Percentiles rank a stretch among this genome's conserved stretches.
These are phyloP conservation scores for Characodon lateralis DNA, from an alignment of 2,797 vertebrate species.

Conservation along the genomic window DNA sequence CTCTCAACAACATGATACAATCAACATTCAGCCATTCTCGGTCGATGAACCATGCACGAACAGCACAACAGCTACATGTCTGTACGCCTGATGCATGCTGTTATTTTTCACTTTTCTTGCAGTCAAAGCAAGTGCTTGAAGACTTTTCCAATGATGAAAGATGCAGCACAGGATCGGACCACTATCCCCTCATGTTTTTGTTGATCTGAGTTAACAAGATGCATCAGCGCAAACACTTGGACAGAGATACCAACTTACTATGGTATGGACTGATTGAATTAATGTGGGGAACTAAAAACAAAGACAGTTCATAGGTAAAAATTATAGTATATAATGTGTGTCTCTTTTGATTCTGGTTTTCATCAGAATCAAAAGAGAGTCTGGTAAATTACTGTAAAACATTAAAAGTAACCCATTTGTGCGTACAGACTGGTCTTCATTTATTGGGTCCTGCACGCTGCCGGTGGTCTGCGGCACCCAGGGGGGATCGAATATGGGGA, in stretches of 20 bases:
- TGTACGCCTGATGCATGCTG: conserved; percentile 76
- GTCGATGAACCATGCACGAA: conserved; percentile 76
- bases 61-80: conserved; percentile 68
- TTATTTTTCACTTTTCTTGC: conserved; percentile 36
- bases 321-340: conserved; percentile 70
- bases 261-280: conserved; percentile 83
- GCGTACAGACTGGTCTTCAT: conserved; percentile 98
- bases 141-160: conserved; percentile 56
- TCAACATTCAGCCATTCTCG: conserved; percentile 73
- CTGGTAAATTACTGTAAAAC: conserved; percentile 31
- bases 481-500: conserved; percentile 98
- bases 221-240: conserved; percentile 81
- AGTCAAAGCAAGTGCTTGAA: conserved; percentile 46
- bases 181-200: conserved; percentile 51
- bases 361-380: conserved; percentile 34
- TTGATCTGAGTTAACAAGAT: conserved; percentile 77
- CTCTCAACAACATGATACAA: conserved; percentile 57
- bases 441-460: conserved; percentile 97
- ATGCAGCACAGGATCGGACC: conserved; percentile 61
- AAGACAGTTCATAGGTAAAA: conserved; percentile 78
- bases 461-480: conserved; percentile 97
- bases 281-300: conserved; percentile 83
- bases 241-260: conserved; percentile 83
- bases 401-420: conserved; percentile 16
- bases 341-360: conserved; percentile 28